Percentiles rank a stretch among this genome's conserved stretches.
phyloP scores from a whole-genome alignment of 2,888 invertebrate genomes.

The Aelia acuminata region DNA sequence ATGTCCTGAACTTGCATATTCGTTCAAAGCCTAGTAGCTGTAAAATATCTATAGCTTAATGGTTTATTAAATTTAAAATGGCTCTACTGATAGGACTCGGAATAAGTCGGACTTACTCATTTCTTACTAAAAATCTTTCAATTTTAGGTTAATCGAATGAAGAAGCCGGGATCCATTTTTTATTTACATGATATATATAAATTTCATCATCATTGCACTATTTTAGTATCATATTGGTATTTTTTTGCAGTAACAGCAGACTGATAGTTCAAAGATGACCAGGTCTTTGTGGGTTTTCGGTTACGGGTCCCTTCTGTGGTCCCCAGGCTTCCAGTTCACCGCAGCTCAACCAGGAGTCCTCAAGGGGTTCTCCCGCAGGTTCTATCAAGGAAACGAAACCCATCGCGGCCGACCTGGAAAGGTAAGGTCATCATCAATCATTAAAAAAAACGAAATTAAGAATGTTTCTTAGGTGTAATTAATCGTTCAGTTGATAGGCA shows the following conservation, averaged over 20 bases:
- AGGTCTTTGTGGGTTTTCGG: conserved; percentile 89
- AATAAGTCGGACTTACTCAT: too few species aligned
- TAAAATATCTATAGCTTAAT: too few species aligned
- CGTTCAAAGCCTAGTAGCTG: too few species aligned
- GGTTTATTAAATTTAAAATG: too few species aligned
- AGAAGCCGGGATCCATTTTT: not conserved
- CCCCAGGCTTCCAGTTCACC: conserved; percentile 90
- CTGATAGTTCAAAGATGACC: conserved; percentile 33
- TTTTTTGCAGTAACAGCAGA: conserved; percentile 18
- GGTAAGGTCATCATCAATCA: conserved; percentile 71
- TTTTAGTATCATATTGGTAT: not conserved
- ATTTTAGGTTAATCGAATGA: too few species aligned
- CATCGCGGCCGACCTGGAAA: conserved; percentile 83
- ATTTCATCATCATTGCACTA: not conserved
- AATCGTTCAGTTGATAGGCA: not conserved
- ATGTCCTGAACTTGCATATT: too few species aligned
- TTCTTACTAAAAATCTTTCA: too few species aligned
- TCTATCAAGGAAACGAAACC: conserved; percentile 93
- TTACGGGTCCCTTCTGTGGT: conserved; percentile 96
- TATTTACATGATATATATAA: not conserved
- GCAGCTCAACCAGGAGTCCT: conserved; percentile 87
- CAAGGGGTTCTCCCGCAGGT: conserved; percentile 84
- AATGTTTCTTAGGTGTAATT: not conserved
- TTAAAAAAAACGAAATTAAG: not conserved
- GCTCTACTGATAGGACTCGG: too few species aligned